phyloP scores from a whole-genome alignment of 2,888 invertebrate species.

The Cerceris ruficornis region DNA sequence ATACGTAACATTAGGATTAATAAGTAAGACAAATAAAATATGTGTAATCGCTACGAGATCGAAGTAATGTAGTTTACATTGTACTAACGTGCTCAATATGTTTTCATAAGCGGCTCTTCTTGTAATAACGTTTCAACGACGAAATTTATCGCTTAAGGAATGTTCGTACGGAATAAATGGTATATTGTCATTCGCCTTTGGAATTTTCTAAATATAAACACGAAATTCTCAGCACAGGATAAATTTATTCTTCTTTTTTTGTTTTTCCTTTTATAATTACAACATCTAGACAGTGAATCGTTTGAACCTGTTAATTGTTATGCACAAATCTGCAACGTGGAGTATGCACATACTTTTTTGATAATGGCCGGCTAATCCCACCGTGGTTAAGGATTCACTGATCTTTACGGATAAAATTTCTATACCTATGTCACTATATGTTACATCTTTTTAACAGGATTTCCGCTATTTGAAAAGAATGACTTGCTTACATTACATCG shows the following conservation, averaged over 20 bases:
- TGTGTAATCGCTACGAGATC: too few relatives aligned
- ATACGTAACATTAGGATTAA: too few relatives aligned
- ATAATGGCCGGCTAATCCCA: slow-evolving; percentile 30
- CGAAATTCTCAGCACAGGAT: slow-evolving; percentile 37
- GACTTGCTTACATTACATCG: slow-evolving; percentile 24
- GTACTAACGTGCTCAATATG: too few relatives aligned
- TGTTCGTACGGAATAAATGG: too few relatives aligned
- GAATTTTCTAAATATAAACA: not conserved
- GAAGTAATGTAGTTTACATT: too few relatives aligned
- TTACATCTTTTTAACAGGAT: slow-evolving; percentile 44
- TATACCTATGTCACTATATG: slow-evolving; percentile 44
- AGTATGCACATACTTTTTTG: slow-evolving; percentile 64
- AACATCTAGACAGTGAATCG: slow-evolving; percentile 72
- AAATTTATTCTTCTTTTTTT: slow-evolving; percentile 57
- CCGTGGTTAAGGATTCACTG: slow-evolving; percentile 45
- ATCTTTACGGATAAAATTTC: slow-evolving; percentile 40
- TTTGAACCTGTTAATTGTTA: slow-evolving; percentile 67
- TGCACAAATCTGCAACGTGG: slow-evolving; percentile 64
- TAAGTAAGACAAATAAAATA: too few relatives aligned
- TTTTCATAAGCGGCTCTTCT: too few relatives aligned
- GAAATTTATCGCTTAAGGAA: too few relatives aligned
- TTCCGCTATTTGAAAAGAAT: slow-evolving; percentile 33
- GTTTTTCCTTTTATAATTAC: slow-evolving; percentile 55
- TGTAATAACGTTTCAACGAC: too few relatives aligned
- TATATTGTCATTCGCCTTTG: too few relatives aligned